A percentile compares a stretch with the other conserved stretches of the same genome.
These are phyloP conservation scores for Crenichthys baileyi DNA, from an alignment of 2,797 vertebrate genomes.

Conservation along the genomic window DNA sequence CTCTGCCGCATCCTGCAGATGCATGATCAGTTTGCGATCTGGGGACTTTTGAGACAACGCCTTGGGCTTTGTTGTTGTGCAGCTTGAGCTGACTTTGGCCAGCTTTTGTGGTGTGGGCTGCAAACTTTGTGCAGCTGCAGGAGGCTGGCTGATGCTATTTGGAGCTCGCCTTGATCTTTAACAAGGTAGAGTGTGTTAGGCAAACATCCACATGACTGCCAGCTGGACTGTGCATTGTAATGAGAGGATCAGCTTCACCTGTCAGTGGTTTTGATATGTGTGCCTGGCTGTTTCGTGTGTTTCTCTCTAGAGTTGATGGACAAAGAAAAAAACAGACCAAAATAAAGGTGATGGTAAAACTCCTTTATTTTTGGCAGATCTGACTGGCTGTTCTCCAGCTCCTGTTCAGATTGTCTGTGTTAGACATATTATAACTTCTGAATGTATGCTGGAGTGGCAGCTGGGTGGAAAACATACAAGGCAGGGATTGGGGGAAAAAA, in stretches of 20 bases:
- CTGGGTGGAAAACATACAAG: not conserved
- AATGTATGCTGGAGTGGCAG: not conserved
- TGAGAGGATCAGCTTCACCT: conserved; percentile 18
- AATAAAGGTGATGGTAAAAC: conserved; percentile 1
- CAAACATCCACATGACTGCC: conserved; percentile 18
- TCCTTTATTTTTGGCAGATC: conserved; percentile 1
- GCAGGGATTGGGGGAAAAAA: no score
- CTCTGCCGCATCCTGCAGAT: conserved; percentile 9
- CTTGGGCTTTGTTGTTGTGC: conserved; percentile 8
- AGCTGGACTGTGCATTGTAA: conserved; percentile 17
- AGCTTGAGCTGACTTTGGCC: not conserved
- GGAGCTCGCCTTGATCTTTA: conserved; percentile 7
- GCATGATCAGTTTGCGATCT: conserved; percentile 8
- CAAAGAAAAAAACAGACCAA: not conserved
- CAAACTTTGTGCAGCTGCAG: conserved; percentile 4
- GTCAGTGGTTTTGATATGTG: conserved; percentile 9
- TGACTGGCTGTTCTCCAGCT: conserved; percentile 3
- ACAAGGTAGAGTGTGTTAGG: conserved; percentile 12
- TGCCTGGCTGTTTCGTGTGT: not conserved
- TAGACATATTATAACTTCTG: not conserved
- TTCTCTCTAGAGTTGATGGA: not conserved
- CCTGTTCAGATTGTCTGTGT: not conserved
- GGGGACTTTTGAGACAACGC: conserved; percentile 1
- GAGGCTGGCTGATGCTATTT: conserved; percentile 13
- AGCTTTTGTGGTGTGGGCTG: conserved; percentile 4